Evolutionary conservation across 1,140 invertebrate species (phyloP), one percentile per base, ranked within the genome.

Genomic region (Varroa destructor): DNA sequence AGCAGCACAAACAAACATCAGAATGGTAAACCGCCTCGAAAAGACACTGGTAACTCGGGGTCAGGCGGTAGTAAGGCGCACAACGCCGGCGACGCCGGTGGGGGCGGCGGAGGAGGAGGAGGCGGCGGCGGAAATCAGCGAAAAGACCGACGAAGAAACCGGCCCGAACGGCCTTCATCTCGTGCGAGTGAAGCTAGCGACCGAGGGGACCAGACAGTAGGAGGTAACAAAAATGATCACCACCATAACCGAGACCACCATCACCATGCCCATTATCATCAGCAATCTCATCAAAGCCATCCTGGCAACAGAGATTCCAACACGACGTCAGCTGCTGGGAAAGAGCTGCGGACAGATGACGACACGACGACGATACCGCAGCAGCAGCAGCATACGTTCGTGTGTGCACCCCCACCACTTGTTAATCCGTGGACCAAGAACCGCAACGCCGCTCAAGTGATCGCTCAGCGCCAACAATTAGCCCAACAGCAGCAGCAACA

Each of bases 361-460:
- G 46, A 51, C 4, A 51, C 46, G 46, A 3, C 46, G 46, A 51
- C 46, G 46, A 51, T 51, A 51, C 3, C 46, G 46, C 46, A 51
- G 46, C 46, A 51, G 8, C 46, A 51, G 46, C 46, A 51, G 46
- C 46, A 51, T 8, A 51, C 46, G 8, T 67, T 67, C 8, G 61
- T 67, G 14, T 67, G 40, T 8, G 61, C 61, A n/a, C 61, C 61
- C 3, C 61, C 61, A 2, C 61, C 61, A 37, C 37, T 67, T 14
- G 61, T 67, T 12, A 67, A 67, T 67, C 61, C 61, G 40, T 67
- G 61, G 61, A 67, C 61, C 40, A 67, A 67, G 37, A 67, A 67
- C 37, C 61, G 61, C 5, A 67, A 67, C 37, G 61, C 61, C 61
- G 61, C 61, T 46, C 61, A 67, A n/a, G 37, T 67, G 14, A 67